Percentiles rank a stretch among this genome's conserved stretches.
Evolutionary conservation across 2,113 vertebrate species (phyloP).

Genomic region (Syrrhaptes paradoxus): DNA sequence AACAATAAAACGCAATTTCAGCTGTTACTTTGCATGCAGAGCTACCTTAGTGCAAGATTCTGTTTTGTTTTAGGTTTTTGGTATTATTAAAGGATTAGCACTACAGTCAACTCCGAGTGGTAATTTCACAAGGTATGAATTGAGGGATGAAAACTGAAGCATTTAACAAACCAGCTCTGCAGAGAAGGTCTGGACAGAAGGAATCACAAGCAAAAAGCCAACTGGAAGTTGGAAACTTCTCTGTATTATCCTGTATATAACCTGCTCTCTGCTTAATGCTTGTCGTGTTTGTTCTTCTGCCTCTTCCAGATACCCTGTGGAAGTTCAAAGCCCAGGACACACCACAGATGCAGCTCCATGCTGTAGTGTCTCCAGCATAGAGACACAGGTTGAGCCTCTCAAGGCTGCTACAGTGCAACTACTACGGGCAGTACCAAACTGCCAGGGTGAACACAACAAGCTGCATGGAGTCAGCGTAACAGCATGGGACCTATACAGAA

Average conservation of each 20-base stretch:
- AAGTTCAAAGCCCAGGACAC: neutral
- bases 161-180: neutral
- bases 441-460: neutral
- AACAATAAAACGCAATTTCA: constrained; percentile 45
- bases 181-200: neutral
- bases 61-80: constrained; percentile 45
- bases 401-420: neutral
- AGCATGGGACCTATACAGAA: neutral
- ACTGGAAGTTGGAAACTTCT: neutral
- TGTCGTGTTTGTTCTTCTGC: neutral
- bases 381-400: neutral
- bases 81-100: constrained; percentile 44
- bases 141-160: neutral
- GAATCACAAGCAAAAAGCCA: neutral
- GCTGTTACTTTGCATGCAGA: constrained; percentile 21
- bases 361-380: neutral
- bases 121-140: neutral
- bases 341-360: neutral
- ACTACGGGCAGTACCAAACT: neutral
- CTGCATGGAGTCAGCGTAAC: neutral
- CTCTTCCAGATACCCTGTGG: neutral
- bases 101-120: neutral
- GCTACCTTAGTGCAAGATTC: neutral
- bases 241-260: neutral
- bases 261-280: neutral